phyloP scores from a whole-genome alignment of 2,888 invertebrate genomes.

The Agriopis aurantiaria region DNA sequence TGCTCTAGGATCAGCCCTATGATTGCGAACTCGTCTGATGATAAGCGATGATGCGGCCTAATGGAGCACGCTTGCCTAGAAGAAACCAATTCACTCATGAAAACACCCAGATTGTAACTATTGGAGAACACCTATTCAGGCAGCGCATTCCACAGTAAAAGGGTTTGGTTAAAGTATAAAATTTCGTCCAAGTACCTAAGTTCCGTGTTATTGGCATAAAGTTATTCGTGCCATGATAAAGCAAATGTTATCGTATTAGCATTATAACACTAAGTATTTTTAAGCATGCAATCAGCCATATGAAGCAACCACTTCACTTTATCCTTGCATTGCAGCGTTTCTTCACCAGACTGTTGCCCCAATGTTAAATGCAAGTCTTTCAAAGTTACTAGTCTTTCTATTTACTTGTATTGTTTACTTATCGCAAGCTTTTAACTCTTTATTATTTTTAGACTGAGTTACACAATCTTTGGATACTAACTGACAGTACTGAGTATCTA shows the following conservation, averaged over 20 bases:
- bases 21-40: too few relatives aligned
- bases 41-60: too few relatives aligned
- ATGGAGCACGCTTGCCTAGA: too few relatives aligned
- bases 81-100: too few relatives aligned
- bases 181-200: too few relatives aligned
- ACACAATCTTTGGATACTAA: background rate
- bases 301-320: constrained; percentile 1
- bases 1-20: too few relatives aligned
- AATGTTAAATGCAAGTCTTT: constrained; percentile 11
- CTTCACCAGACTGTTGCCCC: constrained; percentile 1
- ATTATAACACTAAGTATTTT: background rate
- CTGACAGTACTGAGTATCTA: background rate
- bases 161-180: too few relatives aligned
- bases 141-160: too few relatives aligned
- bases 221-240: background rate
- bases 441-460: constrained; percentile 12
- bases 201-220: background rate
- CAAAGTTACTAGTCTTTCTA: constrained; percentile 1
- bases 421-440: constrained; percentile 13
- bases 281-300: background rate
- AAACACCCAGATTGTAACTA: too few relatives aligned
- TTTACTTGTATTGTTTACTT: constrained; percentile 10
- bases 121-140: too few relatives aligned
- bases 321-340: constrained; percentile 2
- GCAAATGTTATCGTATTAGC: background rate